Evolutionary conservation across 2,888 invertebrate genomes (phyloP), one percentile per base, ranked within the genome.

Genomic region (Pseudoips prasinana): DNA sequence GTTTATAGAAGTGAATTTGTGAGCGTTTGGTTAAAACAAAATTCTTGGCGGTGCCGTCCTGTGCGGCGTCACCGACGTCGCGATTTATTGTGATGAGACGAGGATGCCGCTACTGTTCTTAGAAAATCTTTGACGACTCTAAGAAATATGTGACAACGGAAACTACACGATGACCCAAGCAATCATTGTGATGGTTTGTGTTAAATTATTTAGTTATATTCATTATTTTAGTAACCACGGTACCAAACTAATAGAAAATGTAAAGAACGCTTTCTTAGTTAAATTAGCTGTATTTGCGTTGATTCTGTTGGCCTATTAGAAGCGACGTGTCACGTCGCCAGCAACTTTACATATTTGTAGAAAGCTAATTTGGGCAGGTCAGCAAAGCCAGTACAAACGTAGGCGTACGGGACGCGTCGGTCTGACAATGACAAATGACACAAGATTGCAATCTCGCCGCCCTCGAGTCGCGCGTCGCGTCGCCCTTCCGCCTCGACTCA

Each of bases 391-490:
- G 55, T 57, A 53, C 42, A 53, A 46, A 63, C 67, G 82, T 79
- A 79, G 82, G 81, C 73, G 78, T 72, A 59, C 61, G 66, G 65
- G 63, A 66, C 64, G 67, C 73, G 70, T 67, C 75, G 68, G 64
- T 61, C 49, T 91, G 93, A 93, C 93, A 92, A 91, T 93, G 93
- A 93, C 92, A 93, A 93, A 93, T 93, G 92, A 92, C 87, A 81
- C 85, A 82, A 92, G 93, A 93, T 93, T 92, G 90, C 90, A 91
- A 93, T 93, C 93, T 92, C 87, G 90, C 82, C 87, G 88, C 89
- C 86, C 84, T 84, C 81, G 77, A 69, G 59, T 42, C 68, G 64
- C 61, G 55, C 53, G 61, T 37, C 64, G 31, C 59, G 56, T 66
- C 75, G 68, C 81, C 82, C 84, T 80, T 80, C 78, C 80, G 72